A percentile compares a stretch with the other conserved stretches of the same genome.
Conservation (phyloP, 2,888 invertebrate genomes). For the Tryphoninae sp. region DNA sequence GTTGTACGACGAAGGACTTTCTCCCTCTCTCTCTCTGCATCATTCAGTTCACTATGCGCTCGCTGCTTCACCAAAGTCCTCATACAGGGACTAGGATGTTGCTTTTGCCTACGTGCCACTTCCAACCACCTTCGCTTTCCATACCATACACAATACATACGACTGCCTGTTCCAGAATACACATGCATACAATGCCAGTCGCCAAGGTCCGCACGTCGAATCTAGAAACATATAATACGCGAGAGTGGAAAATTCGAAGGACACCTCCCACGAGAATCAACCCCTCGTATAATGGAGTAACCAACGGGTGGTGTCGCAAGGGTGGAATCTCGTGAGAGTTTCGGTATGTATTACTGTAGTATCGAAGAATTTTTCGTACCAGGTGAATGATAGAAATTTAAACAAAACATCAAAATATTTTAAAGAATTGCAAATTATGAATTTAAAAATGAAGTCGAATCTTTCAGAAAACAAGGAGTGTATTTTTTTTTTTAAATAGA, state of each 20-base stretch:
- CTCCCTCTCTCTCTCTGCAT: constrained; percentile 18
- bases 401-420: neutral
- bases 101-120: constrained; percentile 63
- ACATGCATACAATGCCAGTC: constrained; percentile 56
- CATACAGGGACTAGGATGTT: constrained; percentile 55
- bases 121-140: constrained; percentile 62
- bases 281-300: constrained; percentile 58
- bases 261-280: constrained; percentile 72
- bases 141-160: constrained; percentile 52
- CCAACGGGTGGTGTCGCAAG: constrained; percentile 30
- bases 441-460: neutral
- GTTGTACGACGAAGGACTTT: constrained; percentile 57
- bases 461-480: too few relatives aligned
- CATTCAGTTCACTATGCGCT: constrained; percentile 38
- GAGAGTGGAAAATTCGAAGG: constrained; percentile 77
- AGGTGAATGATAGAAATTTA: neutral
- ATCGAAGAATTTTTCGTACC: neutral
- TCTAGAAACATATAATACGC: constrained; percentile 75
- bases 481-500: too few relatives aligned
- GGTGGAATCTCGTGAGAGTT: constrained; percentile 45
- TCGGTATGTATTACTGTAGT: constrained; percentile 3
- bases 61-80: constrained; percentile 60
- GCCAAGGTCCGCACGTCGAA: constrained; percentile 70
- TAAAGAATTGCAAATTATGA: neutral
- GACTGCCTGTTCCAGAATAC: constrained; percentile 34